Conservation (phyloP, 2,888 invertebrate species). For the Napeogenes inachia region DNA sequence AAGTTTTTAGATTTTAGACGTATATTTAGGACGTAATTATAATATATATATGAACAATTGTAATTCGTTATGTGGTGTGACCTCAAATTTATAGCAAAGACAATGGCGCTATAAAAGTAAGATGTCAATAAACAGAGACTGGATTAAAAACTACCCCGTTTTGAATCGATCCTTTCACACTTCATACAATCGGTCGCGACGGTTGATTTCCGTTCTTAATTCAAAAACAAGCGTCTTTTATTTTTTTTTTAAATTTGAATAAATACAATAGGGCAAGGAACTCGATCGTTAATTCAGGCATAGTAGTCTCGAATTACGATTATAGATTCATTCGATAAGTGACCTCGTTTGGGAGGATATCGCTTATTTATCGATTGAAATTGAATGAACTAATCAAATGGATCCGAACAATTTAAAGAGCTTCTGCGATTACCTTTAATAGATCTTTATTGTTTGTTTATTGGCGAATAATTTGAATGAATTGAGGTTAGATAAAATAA, state of each 20-base stretch:
- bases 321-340: conserved; percentile 76
- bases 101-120: conserved; percentile 43
- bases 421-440: conserved; percentile 12
- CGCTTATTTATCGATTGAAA: conserved; percentile 69
- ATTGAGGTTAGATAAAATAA: not conserved
- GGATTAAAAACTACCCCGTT: conserved; percentile 57
- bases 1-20: too few species aligned
- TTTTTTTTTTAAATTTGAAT: conserved; percentile 51
- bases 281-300: conserved; percentile 68
- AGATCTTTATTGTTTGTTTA: conserved; percentile 16
- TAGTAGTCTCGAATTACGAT: conserved; percentile 69
- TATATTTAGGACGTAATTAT: not conserved
- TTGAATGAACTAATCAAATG: conserved; percentile 60
- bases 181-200: conserved; percentile 69
- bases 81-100: conserved; percentile 35
- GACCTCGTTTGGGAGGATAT: conserved; percentile 72
- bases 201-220: conserved; percentile 76
- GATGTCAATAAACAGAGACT: conserved; percentile 63
- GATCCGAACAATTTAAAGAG: conserved; percentile 20
- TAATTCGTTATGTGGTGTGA: conserved; percentile 9
- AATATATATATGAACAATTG: not conserved
- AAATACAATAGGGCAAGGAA: conserved; percentile 44
- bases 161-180: conserved; percentile 76
- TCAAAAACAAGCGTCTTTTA: conserved; percentile 68
- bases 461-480: conserved; percentile 12